Conservation (phyloP, 1,140 invertebrate species). For the Magallana gigas region DNA sequence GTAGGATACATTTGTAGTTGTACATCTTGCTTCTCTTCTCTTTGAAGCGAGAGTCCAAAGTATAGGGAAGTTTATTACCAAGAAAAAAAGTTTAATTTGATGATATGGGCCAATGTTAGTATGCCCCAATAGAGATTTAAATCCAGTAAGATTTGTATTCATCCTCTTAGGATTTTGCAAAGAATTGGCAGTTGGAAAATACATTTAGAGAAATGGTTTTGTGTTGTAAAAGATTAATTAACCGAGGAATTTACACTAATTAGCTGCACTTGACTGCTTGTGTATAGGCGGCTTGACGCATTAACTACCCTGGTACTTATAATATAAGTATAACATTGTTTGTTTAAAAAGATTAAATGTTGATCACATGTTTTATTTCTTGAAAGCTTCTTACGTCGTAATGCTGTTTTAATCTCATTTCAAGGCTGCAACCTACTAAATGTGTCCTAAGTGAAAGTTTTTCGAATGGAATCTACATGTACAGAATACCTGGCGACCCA, state of each 20-base stretch:
- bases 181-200: not conserved
- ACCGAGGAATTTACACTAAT: not conserved
- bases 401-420: not conserved
- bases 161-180: not conserved
- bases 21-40: too few species aligned
- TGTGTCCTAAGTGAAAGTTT: too few species aligned
- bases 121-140: not conserved
- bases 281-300: not conserved
- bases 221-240: not conserved
- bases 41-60: not conserved
- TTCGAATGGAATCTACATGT: too few species aligned
- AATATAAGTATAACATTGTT: not conserved
- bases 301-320: not conserved
- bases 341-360: not conserved
- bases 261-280: not conserved
- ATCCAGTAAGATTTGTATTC: not conserved
- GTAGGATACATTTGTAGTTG: too few species aligned
- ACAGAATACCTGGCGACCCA: too few species aligned
- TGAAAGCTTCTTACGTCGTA: constrained; percentile 6
- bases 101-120: not conserved
- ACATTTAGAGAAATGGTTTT: not conserved
- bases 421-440: too few species aligned
- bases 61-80: not conserved
- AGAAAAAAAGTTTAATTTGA: not conserved
- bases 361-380: constrained; percentile 6